These are phyloP conservation scores for Bombus superbus DNA, from an alignment of 1,140 invertebrate species.

Conservation along the genomic window DNA sequence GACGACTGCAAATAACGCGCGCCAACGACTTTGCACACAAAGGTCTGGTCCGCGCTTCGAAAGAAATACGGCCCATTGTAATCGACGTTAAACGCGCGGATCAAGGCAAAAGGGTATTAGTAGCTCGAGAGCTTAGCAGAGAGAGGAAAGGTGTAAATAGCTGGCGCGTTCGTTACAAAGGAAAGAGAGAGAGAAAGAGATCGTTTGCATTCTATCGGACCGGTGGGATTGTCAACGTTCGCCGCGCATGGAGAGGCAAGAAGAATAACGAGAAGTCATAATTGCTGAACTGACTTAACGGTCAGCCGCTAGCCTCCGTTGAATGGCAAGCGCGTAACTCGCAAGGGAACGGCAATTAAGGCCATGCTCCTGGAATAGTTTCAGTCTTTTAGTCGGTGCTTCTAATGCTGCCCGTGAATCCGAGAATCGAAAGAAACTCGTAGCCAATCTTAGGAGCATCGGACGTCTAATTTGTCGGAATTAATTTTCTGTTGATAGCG, in stretches of 20 bases:
- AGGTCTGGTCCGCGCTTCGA: not conserved
- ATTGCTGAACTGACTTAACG: constrained; percentile 29
- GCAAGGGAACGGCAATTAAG: constrained; percentile 41
- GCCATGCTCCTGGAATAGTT: constrained; percentile 15
- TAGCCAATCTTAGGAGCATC: not conserved
- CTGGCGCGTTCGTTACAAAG: not conserved
- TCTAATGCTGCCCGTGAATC: not conserved
- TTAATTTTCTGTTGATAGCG: not conserved
- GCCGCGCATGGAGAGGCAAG: not conserved
- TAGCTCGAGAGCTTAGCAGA: not conserved
- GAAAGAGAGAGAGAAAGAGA: not conserved
- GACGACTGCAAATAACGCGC: no score
- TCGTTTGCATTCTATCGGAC: constrained; percentile 18
- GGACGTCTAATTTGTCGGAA: not conserved
- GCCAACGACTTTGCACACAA: not conserved
- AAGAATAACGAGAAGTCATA: constrained; percentile 41
- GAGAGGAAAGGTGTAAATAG: not conserved
- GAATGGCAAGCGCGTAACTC: constrained; percentile 21
- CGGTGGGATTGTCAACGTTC: constrained; percentile 5
- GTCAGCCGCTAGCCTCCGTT: not conserved
- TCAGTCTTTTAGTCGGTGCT: not conserved
- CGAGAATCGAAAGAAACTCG: not conserved
- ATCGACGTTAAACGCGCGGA: not conserved
- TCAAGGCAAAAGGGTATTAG: not conserved
- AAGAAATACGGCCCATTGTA: constrained; percentile 3